These are phyloP conservation scores for Acronicta psi DNA, from an alignment of 2,888 invertebrate species.

Conservation along the genomic window DNA sequence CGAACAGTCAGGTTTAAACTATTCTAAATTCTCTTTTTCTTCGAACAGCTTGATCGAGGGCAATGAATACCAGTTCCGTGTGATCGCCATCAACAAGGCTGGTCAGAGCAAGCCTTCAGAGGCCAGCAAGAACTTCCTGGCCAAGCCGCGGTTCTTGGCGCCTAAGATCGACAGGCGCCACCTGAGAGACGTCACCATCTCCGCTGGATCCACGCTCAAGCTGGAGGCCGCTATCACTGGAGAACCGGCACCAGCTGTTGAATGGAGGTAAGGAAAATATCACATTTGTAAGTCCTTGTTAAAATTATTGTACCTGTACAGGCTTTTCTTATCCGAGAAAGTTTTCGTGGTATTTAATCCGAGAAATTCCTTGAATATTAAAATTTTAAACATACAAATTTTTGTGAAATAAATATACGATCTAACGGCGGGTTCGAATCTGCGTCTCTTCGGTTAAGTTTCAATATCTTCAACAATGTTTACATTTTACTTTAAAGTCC, in stretches of 20 bases:
- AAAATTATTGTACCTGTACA: too few relatives aligned
- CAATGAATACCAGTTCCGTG: slow-evolving; percentile 98
- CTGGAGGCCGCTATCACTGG: slow-evolving; percentile 98
- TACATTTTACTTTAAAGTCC: too few relatives aligned
- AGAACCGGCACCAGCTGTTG: slow-evolving; percentile 97
- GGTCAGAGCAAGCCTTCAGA: slow-evolving; percentile 98
- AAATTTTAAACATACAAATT: too few relatives aligned
- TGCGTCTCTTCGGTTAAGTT: too few relatives aligned
- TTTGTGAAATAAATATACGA: too few relatives aligned
- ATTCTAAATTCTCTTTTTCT: neutral
- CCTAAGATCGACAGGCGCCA: slow-evolving; percentile 98
- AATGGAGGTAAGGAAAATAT: slow-evolving; percentile 91
- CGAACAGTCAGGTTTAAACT: too few relatives aligned
- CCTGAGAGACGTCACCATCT: slow-evolving; percentile 96
- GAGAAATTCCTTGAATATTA: too few relatives aligned
- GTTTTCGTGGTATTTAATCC: too few relatives aligned
- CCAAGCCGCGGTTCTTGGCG: slow-evolving; percentile 96
- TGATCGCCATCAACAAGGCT: slow-evolving; percentile 98
- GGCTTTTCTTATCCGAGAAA: too few relatives aligned
- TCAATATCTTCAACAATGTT: too few relatives aligned
- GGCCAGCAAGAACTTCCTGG: slow-evolving; percentile 94
- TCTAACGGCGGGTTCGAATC: too few relatives aligned
- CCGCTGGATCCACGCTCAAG: slow-evolving; percentile 97
- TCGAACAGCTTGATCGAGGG: slow-evolving; percentile 93
- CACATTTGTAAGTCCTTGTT: too few relatives aligned